Percentiles rank a stretch among this genome's conserved stretches.
These are phyloP conservation scores for Aphelenchoides fujianensis DNA, from an alignment of 1,140 invertebrate species.

Conservation along the genomic window DNA sequence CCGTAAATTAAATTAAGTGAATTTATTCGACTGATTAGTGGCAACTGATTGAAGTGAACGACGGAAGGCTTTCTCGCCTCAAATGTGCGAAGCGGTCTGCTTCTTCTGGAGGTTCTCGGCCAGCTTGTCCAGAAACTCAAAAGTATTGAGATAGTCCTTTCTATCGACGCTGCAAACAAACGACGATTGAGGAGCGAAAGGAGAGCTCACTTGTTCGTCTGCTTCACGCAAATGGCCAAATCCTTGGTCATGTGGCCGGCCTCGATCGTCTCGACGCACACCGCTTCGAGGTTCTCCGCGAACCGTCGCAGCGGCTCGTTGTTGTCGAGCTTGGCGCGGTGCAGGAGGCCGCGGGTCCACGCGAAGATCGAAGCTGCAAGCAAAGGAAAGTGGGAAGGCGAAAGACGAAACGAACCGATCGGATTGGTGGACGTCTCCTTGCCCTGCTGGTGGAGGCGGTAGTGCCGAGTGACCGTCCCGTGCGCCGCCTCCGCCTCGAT, in stretches of 20 bases:
- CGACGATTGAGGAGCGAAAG: background rate
- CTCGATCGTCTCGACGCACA: slow-evolving; percentile 90
- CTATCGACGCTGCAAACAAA: slow-evolving; percentile 70
- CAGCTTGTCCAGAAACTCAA: slow-evolving; percentile 92
- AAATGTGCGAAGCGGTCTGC: slow-evolving; percentile 35
- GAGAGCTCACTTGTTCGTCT: slow-evolving; percentile 61
- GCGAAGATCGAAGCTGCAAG: slow-evolving; percentile 89
- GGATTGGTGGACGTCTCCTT: slow-evolving; percentile 97
- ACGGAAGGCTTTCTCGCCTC: background rate
- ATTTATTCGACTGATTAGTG: background rate
- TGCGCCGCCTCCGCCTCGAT: slow-evolving; percentile 95
- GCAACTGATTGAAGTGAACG: background rate
- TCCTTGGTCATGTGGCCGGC: slow-evolving; percentile 92
- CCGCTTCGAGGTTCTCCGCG: slow-evolving; percentile 67
- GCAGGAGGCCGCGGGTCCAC: slow-evolving; percentile 85
- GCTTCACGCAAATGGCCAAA: slow-evolving; percentile 94
- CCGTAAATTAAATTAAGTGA: background rate
- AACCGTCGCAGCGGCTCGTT: slow-evolving; percentile 74
- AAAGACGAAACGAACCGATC: slow-evolving; percentile 72
- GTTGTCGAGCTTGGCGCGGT: slow-evolving; percentile 85
- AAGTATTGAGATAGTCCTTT: slow-evolving; percentile 89
- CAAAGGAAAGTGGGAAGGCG: slow-evolving; percentile 5
- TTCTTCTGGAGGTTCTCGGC: slow-evolving; percentile 83
- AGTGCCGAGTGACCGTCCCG: slow-evolving; percentile 92
- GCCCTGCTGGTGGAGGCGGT: slow-evolving; percentile 84